phyloP scores from a whole-genome alignment of 2,797 vertebrate genomes.

The Erpetoichthys calabaricus region DNA sequence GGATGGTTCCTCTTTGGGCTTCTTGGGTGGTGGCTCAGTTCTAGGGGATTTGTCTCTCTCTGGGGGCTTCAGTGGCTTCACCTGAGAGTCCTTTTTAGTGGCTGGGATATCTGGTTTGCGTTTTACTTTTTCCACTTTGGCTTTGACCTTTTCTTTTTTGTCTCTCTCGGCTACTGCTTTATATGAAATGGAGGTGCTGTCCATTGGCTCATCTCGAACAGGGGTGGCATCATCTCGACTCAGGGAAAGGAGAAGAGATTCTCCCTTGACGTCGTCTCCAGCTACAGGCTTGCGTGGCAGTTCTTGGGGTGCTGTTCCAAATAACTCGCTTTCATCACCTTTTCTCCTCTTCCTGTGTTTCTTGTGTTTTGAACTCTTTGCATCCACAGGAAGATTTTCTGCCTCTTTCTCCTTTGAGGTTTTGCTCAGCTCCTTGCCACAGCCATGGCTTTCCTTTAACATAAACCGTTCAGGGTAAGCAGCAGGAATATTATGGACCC shows the following conservation, averaged over 20 bases:
- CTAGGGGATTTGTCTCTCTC: conserved; percentile 51
- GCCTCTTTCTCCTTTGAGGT: conserved; percentile 55
- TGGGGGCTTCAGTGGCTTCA: conserved; percentile 33
- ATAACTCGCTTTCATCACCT: conserved; percentile 47
- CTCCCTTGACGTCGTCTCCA: conserved; percentile 48
- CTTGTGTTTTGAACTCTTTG: conserved; percentile 74
- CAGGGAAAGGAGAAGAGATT: conserved; percentile 44
- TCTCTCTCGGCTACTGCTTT: conserved; percentile 62
- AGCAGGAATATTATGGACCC: conserved; percentile 38
- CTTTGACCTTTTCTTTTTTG: conserved; percentile 60
- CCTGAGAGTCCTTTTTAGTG: conserved; percentile 36
- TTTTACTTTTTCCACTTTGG: conserved; percentile 54
- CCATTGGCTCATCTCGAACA: conserved; percentile 91
- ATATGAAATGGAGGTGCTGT: conserved; percentile 57
- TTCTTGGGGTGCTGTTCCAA: neutral
- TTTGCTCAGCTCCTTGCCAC: conserved; percentile 45
- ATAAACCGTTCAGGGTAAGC: conserved; percentile 49
- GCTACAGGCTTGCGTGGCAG: conserved; percentile 31
- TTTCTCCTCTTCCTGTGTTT: conserved; percentile 57
- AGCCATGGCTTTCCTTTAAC: conserved; percentile 42
- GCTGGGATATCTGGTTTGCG: conserved; percentile 48
- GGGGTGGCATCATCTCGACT: conserved; percentile 84
- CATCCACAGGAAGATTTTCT: conserved; percentile 42
- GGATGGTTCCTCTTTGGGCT: conserved; percentile 54
- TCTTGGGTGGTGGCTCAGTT: conserved; percentile 47